Percentiles rank a stretch among this genome's conserved stretches.
phyloP scores from a whole-genome alignment of 2,113 vertebrate genomes.

The Poecile atricapillus region DNA sequence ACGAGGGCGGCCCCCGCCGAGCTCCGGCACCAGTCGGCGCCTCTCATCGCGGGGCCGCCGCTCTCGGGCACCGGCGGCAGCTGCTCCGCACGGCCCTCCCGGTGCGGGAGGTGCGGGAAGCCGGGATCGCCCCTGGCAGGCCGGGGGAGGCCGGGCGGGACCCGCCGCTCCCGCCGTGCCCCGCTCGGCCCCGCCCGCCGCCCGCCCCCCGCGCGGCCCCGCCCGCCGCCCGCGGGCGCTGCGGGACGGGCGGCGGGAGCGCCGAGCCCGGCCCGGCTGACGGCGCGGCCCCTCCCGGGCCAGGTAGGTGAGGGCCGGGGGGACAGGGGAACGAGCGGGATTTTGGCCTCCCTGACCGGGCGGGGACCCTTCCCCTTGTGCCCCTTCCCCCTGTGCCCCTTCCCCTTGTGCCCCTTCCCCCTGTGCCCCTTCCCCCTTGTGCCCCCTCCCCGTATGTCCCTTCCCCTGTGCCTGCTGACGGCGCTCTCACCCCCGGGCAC shows the following conservation, averaged over 20 bases:
- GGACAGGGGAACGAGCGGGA: background rate
- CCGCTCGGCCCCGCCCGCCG: too few species aligned
- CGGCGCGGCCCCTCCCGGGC: background rate
- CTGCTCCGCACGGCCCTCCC: background rate
- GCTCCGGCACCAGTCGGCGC: slow-evolving; percentile 66
- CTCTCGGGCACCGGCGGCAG: background rate
- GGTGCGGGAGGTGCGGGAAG: background rate
- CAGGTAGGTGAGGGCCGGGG: too few species aligned
- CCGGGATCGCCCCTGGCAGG: background rate
- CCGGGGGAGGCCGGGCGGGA: background rate
- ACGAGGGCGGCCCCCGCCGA: slow-evolving; percentile 80
- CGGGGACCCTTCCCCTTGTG: background rate
- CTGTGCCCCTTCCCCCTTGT: background rate
- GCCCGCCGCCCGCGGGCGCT: too few species aligned
- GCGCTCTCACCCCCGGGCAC: background rate
- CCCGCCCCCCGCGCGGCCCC: too few species aligned
- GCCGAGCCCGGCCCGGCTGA: too few species aligned
- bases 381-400: background rate
- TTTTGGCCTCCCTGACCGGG: background rate
- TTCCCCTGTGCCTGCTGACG: background rate
- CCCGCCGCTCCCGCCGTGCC: too few species aligned
- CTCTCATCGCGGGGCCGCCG: background rate
- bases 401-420: background rate
- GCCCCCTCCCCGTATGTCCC: background rate
- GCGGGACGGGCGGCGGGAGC: too few species aligned